A percentile compares a stretch with the other conserved stretches of the same genome.
Conservation (phyloP, 2,797 vertebrate species). For the Iguana delicatissima region DNA sequence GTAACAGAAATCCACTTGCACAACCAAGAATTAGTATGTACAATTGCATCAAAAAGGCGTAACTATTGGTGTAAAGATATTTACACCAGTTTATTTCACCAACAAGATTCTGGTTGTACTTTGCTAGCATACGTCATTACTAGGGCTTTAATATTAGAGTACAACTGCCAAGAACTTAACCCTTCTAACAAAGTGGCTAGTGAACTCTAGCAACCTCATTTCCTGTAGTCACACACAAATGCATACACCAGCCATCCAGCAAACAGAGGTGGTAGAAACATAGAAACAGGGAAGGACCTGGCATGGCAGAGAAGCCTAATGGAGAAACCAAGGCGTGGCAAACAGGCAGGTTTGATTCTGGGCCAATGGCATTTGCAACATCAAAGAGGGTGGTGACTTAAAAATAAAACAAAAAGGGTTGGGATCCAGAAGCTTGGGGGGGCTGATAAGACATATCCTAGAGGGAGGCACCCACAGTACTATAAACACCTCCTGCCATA, state of each 20-base stretch:
- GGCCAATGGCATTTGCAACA: no score
- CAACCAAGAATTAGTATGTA: no score
- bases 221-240: neutral
- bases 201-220: no score
- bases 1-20: no score
- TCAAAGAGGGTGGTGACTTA: rapidly evolving
- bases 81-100: no score
- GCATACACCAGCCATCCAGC: neutral
- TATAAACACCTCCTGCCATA: neutral
- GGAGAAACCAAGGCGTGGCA: neutral
- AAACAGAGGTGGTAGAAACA: neutral
- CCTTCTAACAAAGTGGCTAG: neutral
- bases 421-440: neutral
- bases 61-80: no score
- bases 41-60: no score
- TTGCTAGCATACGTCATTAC: no score
- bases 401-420: neutral
- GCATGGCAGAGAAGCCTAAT: neutral
- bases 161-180: no score
- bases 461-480: no score
- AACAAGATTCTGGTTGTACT: no score
- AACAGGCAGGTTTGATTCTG: rapidly evolving
- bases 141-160: no score
- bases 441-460: neutral
- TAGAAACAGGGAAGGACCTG: neutral